These are phyloP conservation scores for Sarotherodon lohbergeri DNA, from an alignment of 2,113 vertebrate species.

Conservation along the genomic window DNA sequence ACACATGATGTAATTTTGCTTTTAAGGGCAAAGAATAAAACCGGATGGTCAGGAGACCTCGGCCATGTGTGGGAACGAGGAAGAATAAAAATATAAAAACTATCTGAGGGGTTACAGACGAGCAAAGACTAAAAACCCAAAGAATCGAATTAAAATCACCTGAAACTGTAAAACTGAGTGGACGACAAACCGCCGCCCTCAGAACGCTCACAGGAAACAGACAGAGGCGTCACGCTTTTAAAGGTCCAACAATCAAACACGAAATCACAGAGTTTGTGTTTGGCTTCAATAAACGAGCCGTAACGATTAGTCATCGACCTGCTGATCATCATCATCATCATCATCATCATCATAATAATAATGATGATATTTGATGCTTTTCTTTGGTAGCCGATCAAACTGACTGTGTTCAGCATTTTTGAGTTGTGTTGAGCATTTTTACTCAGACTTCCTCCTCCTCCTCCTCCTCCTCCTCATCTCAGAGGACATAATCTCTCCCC, in stretches of 20 bases:
- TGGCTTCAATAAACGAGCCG: neutral
- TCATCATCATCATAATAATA: too few relatives aligned
- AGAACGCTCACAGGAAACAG: too few relatives aligned
- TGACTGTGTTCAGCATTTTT: too few relatives aligned
- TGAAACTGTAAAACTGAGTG: neutral
- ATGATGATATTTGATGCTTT: too few relatives aligned
- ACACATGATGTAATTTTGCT: neutral
- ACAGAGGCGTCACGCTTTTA: neutral
- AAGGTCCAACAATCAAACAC: neutral
- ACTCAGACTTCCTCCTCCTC: too few relatives aligned
- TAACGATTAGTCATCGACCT: too few relatives aligned
- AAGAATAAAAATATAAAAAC: rapidly evolving
- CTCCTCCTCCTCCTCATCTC: too few relatives aligned
- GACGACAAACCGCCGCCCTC: neutral
- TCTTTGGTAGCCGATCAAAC: too few relatives aligned
- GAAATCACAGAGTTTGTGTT: neutral
- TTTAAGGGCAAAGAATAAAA: neutral
- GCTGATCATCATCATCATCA: too few relatives aligned
- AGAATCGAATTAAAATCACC: neutral
- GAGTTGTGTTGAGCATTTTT: too few relatives aligned
- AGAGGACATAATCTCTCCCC: too few relatives aligned
- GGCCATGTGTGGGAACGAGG: neutral
- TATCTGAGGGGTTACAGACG: rapidly evolving
- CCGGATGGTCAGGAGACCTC: neutral
- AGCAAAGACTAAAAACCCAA: rapidly evolving